phyloP scores from a whole-genome alignment of 2,888 invertebrate species.

The Notodonta dromedarius region DNA sequence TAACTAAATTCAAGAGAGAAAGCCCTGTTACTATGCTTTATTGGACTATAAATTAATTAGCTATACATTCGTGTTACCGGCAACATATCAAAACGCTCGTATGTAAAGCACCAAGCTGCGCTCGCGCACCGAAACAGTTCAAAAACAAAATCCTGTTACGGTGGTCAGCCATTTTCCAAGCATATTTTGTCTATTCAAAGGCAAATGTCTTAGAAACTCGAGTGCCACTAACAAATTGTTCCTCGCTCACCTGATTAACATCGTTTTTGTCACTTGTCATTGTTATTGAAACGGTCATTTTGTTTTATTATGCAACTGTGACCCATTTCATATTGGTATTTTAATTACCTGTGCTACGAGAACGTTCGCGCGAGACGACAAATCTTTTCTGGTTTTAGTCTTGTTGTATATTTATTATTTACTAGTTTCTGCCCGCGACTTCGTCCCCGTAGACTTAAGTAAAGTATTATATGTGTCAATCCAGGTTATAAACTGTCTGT shows the following conservation, averaged over 20 bases:
- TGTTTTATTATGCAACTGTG: constrained; percentile 1
- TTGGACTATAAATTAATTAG: too few species aligned
- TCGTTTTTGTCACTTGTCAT: neutral
- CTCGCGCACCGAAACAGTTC: neutral
- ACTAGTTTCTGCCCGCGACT: too few species aligned
- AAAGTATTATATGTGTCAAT: too few species aligned
- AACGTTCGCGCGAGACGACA: neutral
- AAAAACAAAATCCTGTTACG: constrained; percentile 4
- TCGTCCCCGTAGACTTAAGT: too few species aligned
- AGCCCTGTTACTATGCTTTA: too few species aligned
- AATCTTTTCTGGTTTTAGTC: too few species aligned
- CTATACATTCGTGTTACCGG: too few species aligned
- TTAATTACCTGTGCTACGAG: neutral
- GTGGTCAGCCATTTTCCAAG: neutral
- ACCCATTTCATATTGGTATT: constrained; percentile 5
- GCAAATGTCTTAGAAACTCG: neutral
- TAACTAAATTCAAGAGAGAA: too few species aligned
- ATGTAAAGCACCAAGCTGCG: too few species aligned
- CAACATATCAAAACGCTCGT: too few species aligned
- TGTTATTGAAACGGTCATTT: constrained; percentile 1
- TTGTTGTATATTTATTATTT: too few species aligned
- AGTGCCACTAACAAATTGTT: constrained; percentile 5
- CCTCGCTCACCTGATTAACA: neutral
- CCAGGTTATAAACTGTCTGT: too few species aligned
- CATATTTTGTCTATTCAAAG: constrained; percentile 8